Evolutionary conservation across 1,140 invertebrate genomes (phyloP).

Genomic region (Uloborus diversus): DNA sequence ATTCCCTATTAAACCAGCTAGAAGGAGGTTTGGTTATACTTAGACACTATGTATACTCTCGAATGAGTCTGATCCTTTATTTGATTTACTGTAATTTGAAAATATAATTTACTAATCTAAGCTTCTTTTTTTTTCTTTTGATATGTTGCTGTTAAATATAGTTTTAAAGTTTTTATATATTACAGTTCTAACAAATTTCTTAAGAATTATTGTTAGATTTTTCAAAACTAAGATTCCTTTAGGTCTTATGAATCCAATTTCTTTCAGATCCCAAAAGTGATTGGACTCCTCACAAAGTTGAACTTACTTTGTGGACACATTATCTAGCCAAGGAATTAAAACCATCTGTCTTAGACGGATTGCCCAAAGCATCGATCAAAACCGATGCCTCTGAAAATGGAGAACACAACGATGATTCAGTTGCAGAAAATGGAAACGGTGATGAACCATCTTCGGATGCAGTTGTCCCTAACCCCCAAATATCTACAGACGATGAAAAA

Average conservation of each 20-base stretch:
- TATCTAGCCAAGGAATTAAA: constrained; percentile 84
- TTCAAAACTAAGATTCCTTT: too few species aligned
- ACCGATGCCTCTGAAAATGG: constrained; percentile 23
- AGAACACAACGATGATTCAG: constrained; percentile 27
- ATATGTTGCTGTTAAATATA: too few species aligned
- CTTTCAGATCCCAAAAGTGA: constrained; percentile 66
- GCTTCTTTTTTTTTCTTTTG: too few species aligned
- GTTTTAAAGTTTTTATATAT: too few species aligned
- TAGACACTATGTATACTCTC: too few species aligned
- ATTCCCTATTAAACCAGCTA: too few species aligned
- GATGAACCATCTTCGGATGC: constrained; percentile 3
- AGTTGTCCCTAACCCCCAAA: constrained; percentile 6
- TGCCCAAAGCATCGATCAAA: constrained; percentile 68
- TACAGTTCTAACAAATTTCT: too few species aligned
- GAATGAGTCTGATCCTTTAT: too few species aligned
- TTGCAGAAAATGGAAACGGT: constrained; percentile 9
- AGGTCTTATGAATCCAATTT: background rate
- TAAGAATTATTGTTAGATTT: too few species aligned
- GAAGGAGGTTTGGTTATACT: too few species aligned
- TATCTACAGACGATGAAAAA: constrained; percentile 30
- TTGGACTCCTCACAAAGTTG: constrained; percentile 86
- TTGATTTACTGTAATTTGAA: too few species aligned
- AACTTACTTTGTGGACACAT: constrained; percentile 90
- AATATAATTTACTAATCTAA: too few species aligned
- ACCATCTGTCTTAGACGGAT: constrained; percentile 81